phyloP scores from a whole-genome alignment of 1,140 invertebrate genomes.

The Listronotus oregonensis region DNA sequence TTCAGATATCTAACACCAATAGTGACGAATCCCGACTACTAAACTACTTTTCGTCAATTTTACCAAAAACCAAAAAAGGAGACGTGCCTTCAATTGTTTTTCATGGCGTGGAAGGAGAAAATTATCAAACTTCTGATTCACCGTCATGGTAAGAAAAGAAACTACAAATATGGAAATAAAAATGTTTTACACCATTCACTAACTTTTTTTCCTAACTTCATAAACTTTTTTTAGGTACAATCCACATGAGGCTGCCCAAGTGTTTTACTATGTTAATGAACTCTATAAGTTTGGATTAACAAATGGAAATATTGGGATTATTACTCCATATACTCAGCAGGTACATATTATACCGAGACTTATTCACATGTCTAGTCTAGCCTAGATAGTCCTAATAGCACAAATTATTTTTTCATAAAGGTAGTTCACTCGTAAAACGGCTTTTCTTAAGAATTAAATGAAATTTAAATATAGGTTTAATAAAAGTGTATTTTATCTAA shows the following conservation, averaged over 20 bases:
- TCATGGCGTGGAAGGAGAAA: slow-evolving; percentile 79
- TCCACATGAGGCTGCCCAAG: slow-evolving; percentile 77
- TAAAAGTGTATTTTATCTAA: too few relatives aligned
- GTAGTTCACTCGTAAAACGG: too few relatives aligned
- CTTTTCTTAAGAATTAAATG: too few relatives aligned
- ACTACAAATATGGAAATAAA: too few relatives aligned
- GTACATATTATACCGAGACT: slow-evolving; percentile 60
- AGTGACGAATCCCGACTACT: slow-evolving; percentile 49
- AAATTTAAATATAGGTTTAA: too few relatives aligned
- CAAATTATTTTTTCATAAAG: too few relatives aligned
- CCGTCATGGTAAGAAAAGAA: slow-evolving; percentile 73
- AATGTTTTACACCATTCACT: too few relatives aligned
- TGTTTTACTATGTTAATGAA: slow-evolving; percentile 62
- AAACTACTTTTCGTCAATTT: slow-evolving; percentile 55
- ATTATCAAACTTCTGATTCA: slow-evolving; percentile 72
- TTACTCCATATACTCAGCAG: slow-evolving; percentile 92
- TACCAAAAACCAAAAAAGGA: slow-evolving; percentile 49
- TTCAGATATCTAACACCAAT: slow-evolving; percentile 44
- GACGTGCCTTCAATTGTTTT: slow-evolving; percentile 70
- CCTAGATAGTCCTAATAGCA: too few relatives aligned
- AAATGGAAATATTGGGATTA: slow-evolving; percentile 83
- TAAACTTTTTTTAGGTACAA: slow-evolving; percentile 60
- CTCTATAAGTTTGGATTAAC: slow-evolving; percentile 69
- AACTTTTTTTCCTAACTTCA: too few relatives aligned
- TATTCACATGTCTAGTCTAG: too few relatives aligned